Conservation (phyloP, 1,140 invertebrate genomes). For the Aethina tumida region DNA sequence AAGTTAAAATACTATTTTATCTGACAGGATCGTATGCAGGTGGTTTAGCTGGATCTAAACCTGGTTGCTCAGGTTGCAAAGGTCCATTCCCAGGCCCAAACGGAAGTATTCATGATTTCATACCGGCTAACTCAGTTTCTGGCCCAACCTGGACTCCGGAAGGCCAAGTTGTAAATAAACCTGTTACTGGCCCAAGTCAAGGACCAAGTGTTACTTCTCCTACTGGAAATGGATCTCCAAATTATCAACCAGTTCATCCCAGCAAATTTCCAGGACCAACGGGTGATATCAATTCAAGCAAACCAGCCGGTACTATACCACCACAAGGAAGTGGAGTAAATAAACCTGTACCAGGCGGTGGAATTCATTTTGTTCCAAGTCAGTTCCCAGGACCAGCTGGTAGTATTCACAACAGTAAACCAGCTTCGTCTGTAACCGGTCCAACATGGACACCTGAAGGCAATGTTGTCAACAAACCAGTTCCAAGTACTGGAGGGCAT, state of each 20-base stretch:
- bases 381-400: conserved; percentile 13
- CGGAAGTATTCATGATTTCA: conserved; percentile 23
- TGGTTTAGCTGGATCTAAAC: conserved; percentile 1
- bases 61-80: conserved; percentile 15
- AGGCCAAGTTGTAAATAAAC: neutral
- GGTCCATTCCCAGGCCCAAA: conserved; percentile 24
- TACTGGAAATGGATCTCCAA: too few relatives aligned
- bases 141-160: conserved; percentile 5
- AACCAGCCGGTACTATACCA: neutral
- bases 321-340: neutral
- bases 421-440: neutral
- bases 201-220: conserved; percentile 2
- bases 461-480: too few relatives aligned
- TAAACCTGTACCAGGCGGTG: neutral
- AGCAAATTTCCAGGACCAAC: too few relatives aligned
- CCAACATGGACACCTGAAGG: too few relatives aligned
- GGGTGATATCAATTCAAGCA: too few relatives aligned
- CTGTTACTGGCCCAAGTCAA: neutral
- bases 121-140: too few relatives aligned
- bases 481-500: too few relatives aligned
- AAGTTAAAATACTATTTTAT: neutral
- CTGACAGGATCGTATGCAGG: neutral
- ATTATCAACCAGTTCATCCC: too few relatives aligned
- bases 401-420: conserved; percentile 15
- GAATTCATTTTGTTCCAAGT: neutral